Conservation (phyloP, 2,797 vertebrate genomes). For the Paguma larvata region DNA sequence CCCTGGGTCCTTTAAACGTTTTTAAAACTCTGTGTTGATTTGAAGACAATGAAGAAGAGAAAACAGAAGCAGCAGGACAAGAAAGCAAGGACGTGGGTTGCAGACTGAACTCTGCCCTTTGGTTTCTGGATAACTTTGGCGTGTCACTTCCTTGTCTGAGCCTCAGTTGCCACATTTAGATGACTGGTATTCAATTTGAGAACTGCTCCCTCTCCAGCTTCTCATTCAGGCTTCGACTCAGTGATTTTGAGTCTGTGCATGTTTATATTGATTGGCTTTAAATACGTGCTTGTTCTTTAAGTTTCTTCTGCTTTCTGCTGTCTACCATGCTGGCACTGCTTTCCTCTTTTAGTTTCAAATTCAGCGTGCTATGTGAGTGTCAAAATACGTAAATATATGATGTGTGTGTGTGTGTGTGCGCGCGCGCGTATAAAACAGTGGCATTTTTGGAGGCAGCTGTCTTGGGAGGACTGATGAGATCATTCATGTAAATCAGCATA, state of each 20-base stretch:
- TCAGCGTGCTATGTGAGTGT: not conserved
- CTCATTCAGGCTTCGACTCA: not conserved
- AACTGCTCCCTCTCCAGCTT: not conserved
- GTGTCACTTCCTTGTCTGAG: not conserved
- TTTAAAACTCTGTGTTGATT: not conserved
- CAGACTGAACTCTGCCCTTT: not conserved
- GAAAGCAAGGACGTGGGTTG: not conserved
- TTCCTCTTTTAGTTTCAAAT: slow-evolving; percentile 20
- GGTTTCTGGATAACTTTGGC: not conserved
- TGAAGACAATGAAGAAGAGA: not conserved
- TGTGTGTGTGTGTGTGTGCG: not conserved
- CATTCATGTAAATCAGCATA: not conserved
- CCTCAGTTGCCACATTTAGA: not conserved
- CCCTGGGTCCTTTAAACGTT: not conserved
- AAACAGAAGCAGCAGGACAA: not conserved
- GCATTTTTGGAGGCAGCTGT: not conserved
- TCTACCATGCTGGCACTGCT: not conserved
- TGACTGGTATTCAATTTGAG: not conserved
- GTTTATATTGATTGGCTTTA: not conserved
- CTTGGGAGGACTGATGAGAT: not conserved
- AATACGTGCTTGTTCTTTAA: not conserved
- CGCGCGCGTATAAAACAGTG: not conserved
- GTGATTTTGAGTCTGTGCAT: not conserved
- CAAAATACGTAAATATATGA: not conserved
- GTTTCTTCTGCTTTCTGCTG: not conserved